Evolutionary conservation across 2,888 invertebrate species (phyloP).

Genomic region (Phrixothrix hirtus): DNA sequence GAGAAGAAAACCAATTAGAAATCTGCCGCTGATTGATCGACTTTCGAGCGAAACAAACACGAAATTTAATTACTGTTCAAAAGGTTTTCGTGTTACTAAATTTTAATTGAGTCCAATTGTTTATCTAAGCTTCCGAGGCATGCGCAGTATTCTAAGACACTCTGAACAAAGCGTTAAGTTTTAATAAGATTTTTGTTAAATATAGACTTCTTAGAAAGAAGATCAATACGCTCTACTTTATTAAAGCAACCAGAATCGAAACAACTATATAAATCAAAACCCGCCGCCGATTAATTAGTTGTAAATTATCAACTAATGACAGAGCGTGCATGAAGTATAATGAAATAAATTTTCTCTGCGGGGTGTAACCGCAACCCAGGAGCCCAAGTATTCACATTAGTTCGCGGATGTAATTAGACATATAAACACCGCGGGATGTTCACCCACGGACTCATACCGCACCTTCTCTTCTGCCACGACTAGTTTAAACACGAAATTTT

Average conservation of each 20-base stretch:
- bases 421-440: slow-evolving; percentile 39
- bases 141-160: slow-evolving; percentile 15
- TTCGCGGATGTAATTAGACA: slow-evolving; percentile 42
- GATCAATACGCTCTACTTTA: not conserved
- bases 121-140: slow-evolving; percentile 21
- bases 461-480: slow-evolving; percentile 14
- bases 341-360: slow-evolving; percentile 45
- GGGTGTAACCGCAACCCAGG: slow-evolving; percentile 36
- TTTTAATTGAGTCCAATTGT: slow-evolving; percentile 31
- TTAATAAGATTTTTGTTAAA: slow-evolving; percentile 9
- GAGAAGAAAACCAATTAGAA: slow-evolving; percentile 32
- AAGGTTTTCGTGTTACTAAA: slow-evolving; percentile 30
- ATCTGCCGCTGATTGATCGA: slow-evolving; percentile 26
- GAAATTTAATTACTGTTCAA: slow-evolving; percentile 30
- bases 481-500: slow-evolving; percentile 4
- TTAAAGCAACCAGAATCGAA: slow-evolving; percentile 24
- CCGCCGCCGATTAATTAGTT: slow-evolving; percentile 46
- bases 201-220: slow-evolving; percentile 7
- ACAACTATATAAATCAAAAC: slow-evolving; percentile 33
- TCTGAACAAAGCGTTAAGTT: slow-evolving; percentile 18
- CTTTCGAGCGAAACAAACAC: slow-evolving; percentile 20
- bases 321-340: slow-evolving; percentile 44
- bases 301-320: slow-evolving; percentile 47
- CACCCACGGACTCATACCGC: slow-evolving; percentile 34
- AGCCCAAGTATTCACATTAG: slow-evolving; percentile 40